Percentiles rank a stretch among this genome's conserved stretches.
These are phyloP conservation scores for Formica selysi DNA, from an alignment of 1,140 invertebrate species.

Conservation along the genomic window DNA sequence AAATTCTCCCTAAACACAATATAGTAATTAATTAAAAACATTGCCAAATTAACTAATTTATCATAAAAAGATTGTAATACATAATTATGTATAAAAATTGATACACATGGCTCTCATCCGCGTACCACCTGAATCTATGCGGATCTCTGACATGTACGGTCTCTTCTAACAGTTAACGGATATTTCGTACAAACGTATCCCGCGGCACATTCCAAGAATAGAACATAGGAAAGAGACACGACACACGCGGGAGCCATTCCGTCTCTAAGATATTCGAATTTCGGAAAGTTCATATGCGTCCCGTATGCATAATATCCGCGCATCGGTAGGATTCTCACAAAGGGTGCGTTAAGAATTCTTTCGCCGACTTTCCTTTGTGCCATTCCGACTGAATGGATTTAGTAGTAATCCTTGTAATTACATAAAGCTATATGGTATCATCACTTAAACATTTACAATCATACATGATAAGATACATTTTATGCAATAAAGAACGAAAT, in stretches of 20 bases:
- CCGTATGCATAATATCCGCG: slow-evolving; percentile 53
- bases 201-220: slow-evolving; percentile 21
- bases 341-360: slow-evolving; percentile 29
- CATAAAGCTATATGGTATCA: background rate
- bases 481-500: background rate
- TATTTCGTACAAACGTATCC: slow-evolving; percentile 35
- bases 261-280: slow-evolving; percentile 54
- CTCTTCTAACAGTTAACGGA: background rate
- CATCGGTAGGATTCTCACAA: slow-evolving; percentile 19
- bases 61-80: background rate
- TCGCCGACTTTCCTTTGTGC: background rate
- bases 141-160: background rate
- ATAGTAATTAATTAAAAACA: background rate
- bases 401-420: background rate
- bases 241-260: slow-evolving; percentile 43
- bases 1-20: background rate
- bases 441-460: background rate
- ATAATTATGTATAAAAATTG: slow-evolving; percentile 1
- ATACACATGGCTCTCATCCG: background rate
- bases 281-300: slow-evolving; percentile 53
- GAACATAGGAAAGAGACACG: slow-evolving; percentile 40
- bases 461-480: background rate
- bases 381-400: background rate
- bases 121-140: background rate
- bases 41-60: background rate